Base-by-base conservation (phyloP, 2,888 invertebrate species). In the Aspidapion aeneum region DNA sequence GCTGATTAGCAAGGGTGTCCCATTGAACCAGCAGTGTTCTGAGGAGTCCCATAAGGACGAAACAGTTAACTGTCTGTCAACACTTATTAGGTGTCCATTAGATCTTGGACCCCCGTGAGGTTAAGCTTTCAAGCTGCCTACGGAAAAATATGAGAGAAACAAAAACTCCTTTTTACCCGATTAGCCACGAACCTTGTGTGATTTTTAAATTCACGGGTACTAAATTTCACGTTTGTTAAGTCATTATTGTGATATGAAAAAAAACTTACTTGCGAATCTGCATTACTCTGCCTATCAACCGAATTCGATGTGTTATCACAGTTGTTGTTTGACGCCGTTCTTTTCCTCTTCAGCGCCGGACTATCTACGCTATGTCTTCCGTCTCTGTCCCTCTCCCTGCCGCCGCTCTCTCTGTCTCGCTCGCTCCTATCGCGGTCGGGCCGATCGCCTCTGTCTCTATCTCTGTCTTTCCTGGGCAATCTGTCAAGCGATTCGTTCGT, bases 271-370 rank as follows among this genome's bases (percentile, higher is more conserved):
- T 87, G 87, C 82, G 87, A 85, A 81, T 88, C 87, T 79, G 85
- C 83, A 82, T 84, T 87, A 35, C 3, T 35, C 35, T 35, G 35
- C 79, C 87, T 83, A 79, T 87, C 87, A 79, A 84, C 83, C 76
- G 85, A 77, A 73, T 79, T 85, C 75, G 85, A 83, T 77, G 83
- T 83, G 79, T 84, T 84, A 82, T 88, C 87, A 82, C 86, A 87
- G 84, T 85, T 87, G 78, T 85, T 85, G 74, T 87, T 86, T 77
- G 82, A 82, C 83, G 65, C 63, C 12, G 87, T 84, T 81, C 86
- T 81, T 85, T 87, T 85, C 78, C 85, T 81, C 80, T 85, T 86
- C 76, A 86, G 84, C 66, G 80, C 78, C 61, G 82, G 82, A 68
- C 83, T 80, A 65, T 77, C 74, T 67, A 74, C 64, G 69, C 77